These are phyloP conservation scores for Tetragonisca angustula DNA, from an alignment of 2,888 invertebrate genomes.

Conservation along the genomic window DNA sequence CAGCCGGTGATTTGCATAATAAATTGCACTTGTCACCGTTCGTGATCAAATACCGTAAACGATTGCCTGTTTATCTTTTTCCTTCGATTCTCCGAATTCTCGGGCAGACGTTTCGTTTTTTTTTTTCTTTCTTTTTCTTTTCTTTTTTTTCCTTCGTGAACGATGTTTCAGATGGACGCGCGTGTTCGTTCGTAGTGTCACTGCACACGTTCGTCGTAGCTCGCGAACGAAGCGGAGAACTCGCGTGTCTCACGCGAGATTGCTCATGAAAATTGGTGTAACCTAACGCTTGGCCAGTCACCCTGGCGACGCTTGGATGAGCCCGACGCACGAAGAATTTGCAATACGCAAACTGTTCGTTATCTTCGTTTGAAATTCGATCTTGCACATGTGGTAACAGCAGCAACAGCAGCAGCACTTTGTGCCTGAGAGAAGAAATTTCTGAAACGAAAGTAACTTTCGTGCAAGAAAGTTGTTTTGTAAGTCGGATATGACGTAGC, in stretches of 20 bases:
- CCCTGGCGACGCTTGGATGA: neutral
- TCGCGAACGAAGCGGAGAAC: neutral
- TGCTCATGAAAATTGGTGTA: constrained; percentile 25
- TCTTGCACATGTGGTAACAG: neutral
- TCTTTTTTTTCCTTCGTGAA: neutral
- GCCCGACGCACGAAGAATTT: neutral
- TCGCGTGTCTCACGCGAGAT: constrained; percentile 8
- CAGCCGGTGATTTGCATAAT: constrained; percentile 31
- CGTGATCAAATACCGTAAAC: neutral
- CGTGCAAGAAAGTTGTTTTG: neutral
- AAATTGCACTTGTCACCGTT: neutral
- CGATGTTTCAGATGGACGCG: no score
- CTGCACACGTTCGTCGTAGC: neutral
- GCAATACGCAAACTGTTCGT: neutral
- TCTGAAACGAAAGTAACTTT: neutral
- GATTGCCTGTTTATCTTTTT: neutral
- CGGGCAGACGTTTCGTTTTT: neutral
- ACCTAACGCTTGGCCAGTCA: neutral
- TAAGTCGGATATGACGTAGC: neutral
- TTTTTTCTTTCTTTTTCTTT: neutral
- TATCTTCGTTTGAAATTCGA: neutral
- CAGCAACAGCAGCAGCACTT: neutral
- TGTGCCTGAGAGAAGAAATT: neutral
- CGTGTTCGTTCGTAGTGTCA: no score
- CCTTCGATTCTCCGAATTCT: neutral